Evolutionary conservation across 2,888 invertebrate species (phyloP).

Genomic region (Tetramorium bicarinatum): DNA sequence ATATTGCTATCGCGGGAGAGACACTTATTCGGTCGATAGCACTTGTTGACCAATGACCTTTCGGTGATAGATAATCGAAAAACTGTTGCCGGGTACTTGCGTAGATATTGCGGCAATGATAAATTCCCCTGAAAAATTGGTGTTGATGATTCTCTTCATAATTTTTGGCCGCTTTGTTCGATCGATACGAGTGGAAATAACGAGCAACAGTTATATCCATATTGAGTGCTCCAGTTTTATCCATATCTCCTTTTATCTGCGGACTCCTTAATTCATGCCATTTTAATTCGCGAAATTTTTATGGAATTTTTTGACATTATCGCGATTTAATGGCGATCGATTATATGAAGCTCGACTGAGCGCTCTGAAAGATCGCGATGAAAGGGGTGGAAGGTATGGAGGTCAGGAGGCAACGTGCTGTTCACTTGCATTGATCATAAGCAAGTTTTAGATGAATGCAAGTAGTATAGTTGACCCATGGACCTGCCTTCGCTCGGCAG

Average conservation of each 20-base stretch:
- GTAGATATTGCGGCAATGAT: background rate
- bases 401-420: conserved; percentile 58
- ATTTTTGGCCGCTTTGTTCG: conserved; percentile 13
- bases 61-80: background rate
- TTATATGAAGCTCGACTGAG: background rate
- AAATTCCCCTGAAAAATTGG: background rate
- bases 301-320: background rate
- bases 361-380: conserved; percentile 17
- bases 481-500: conserved; percentile 6
- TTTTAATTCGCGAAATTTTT: background rate
- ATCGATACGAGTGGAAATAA: conserved; percentile 42
- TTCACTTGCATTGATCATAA: conserved; percentile 48
- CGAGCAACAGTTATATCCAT: conserved; percentile 47
- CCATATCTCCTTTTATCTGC: background rate
- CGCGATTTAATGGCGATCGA: background rate
- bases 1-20: background rate
- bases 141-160: background rate
- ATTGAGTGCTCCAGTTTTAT: conserved; percentile 3
- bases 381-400: conserved; percentile 59
- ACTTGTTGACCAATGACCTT: conserved; percentile 47
- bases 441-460: conserved; percentile 1
- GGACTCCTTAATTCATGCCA: background rate
- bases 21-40: conserved; percentile 29
- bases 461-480: background rate
- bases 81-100: background rate